These are phyloP conservation scores for Mantis religiosa DNA, from an alignment of 2,888 invertebrate species.

Conservation along the genomic window DNA sequence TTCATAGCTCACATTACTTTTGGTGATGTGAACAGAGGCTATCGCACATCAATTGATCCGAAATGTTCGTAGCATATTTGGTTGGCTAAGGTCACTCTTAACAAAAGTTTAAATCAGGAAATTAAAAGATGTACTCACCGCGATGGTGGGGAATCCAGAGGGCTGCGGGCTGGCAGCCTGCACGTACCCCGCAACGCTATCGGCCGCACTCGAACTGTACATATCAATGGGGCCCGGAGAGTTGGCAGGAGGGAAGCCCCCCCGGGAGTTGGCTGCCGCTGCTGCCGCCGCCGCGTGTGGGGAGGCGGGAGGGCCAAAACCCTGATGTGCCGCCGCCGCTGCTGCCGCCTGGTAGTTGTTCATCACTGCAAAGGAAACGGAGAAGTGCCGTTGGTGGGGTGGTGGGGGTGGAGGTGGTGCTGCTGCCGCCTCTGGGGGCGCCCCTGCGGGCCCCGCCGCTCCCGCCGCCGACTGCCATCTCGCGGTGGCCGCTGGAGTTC, in stretches of 20 bases:
- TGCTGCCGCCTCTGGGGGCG: slow-evolving; percentile 1
- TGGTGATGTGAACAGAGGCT: too few species aligned
- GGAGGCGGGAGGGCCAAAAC: slow-evolving; percentile 77
- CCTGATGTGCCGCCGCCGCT: slow-evolving; percentile 64
- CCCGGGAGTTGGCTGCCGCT: slow-evolving; percentile 57
- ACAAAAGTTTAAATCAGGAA: too few species aligned
- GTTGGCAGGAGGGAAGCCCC: slow-evolving; percentile 86
- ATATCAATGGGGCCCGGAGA: slow-evolving; percentile 86
- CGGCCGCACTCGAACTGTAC: slow-evolving; percentile 81
- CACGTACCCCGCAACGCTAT: slow-evolving; percentile 85
- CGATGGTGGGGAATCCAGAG: slow-evolving; percentile 89
- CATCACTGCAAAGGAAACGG: slow-evolving; percentile 68
- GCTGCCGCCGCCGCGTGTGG: slow-evolving; percentile 72
- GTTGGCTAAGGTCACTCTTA: too few species aligned
- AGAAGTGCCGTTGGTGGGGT: slow-evolving; percentile 19
- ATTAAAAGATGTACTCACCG: slow-evolving; percentile 60
- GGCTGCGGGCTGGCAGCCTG: slow-evolving; percentile 96
- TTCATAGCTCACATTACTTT: too few species aligned
- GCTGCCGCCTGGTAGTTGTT: slow-evolving; percentile 84
- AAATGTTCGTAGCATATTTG: too few species aligned
- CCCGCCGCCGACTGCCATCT: slow-evolving; percentile 22
- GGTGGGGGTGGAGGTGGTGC: slow-evolving; percentile 15
- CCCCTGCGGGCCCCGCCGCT: slow-evolving; percentile 3
- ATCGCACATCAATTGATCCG: too few species aligned
- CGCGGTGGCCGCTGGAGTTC: slow-evolving; percentile 17